Conservation (phyloP, 2,888 invertebrate genomes). For the Rhopalosiphum nymphaeae region DNA sequence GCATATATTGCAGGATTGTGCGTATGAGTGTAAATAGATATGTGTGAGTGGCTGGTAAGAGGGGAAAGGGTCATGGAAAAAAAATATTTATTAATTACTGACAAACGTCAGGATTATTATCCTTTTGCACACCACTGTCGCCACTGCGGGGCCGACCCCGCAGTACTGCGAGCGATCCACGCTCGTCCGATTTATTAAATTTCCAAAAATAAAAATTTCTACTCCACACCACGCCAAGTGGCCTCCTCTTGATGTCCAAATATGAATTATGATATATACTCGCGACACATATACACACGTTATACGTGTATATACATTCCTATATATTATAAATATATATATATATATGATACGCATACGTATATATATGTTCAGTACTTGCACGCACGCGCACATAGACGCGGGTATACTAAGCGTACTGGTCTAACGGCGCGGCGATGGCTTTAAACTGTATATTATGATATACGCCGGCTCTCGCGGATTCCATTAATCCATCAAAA, state of each 20-base stretch:
- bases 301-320: background rate
- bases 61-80: background rate
- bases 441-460: conserved; percentile 12
- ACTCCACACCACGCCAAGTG: background rate
- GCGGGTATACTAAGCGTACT: background rate
- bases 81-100: conserved; percentile 49
- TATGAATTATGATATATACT: conserved; percentile 21
- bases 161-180: background rate
- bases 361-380: background rate
- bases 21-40: background rate
- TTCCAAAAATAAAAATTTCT: conserved; percentile 20
- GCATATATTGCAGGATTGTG: background rate
- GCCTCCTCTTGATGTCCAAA: conserved; percentile 34
- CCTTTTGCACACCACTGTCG: background rate
- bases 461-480: conserved; percentile 15
- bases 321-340: background rate
- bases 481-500: conserved; percentile 56
- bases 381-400: background rate
- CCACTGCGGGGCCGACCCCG: background rate
- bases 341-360: no score
- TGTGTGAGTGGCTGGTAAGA: background rate
- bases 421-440: background rate
- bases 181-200: conserved; percentile 49
- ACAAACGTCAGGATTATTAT: conserved; percentile 41
- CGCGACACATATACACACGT: background rate